Evolutionary conservation across 2,888 invertebrate genomes (phyloP), one percentile per base, ranked within the genome.

Genomic region (Melieria crassipennis): DNA sequence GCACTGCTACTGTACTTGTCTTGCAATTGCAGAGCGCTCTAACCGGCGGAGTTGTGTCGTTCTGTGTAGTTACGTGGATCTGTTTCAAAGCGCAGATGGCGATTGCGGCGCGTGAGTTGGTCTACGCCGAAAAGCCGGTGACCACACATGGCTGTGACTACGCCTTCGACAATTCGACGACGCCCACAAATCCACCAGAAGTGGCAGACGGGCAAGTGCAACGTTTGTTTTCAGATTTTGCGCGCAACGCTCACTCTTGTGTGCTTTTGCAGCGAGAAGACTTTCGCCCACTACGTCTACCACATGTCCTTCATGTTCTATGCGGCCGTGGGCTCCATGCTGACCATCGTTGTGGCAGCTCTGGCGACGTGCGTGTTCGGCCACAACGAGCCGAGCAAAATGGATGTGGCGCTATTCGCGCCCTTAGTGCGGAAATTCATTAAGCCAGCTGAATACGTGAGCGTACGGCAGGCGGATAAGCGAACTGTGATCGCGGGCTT

Each of bases 301-400:
- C 75, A 91, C 64, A 87, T 93, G 72, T 93, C 93, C 6, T 93
- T 93, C 79, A 84, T 93, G 69, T 92, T 91, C 90, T 92, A 93
- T 78, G 90, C 91, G 0, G 82, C 90, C 0, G 87, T 91, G 45
- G 93, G 93, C 1, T 87, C 90, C 30, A 69, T 87, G 0, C 87
- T 92, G 3, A 89, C 92, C 0, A 86, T 92, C 60, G 79, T 88
- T 1, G 86, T 91, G 3, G 91, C 90, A 1, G 86, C 90, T 43
- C 58, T 91, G 0, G 87, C 91, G 0, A 91, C 91, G 76, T 85
- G 91, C 4, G 78, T 89, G 42, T 89, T 89, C 46, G 87, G 88
- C 1, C 87, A 88, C 0, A 87, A 88, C 68, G 86, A 89, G 63
- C 87, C 88, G 0, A 83, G 88, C 48, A 89, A 91, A 68, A 85